Base-by-base conservation (phyloP, 2,888 invertebrate species). In the Pyrocoelia pectoralis region DNA sequence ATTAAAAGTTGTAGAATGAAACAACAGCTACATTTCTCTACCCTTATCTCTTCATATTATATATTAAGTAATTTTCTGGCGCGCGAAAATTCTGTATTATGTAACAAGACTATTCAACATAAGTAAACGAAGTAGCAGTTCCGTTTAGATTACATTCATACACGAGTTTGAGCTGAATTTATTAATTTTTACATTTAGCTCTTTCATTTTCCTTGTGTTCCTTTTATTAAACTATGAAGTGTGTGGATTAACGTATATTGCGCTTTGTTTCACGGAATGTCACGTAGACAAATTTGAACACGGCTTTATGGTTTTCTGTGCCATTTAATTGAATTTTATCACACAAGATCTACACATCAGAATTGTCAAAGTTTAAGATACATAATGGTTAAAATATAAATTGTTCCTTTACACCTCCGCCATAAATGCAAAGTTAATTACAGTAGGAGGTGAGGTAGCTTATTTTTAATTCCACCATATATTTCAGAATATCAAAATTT, bases 51-150 rank as follows among this genome's bases (percentile, higher is more conserved):
- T 50, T 40, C 50, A 12, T 12, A 28, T 19, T 43, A 46, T 53
- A 54, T 28, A 57, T 53, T 55, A 46, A 54, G 49, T 40, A 49
- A 60, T 60, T 60, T 60, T 49, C 54, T 12, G 12, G 43, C 17
- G 12, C 33, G 54, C 40, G 38, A 38, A 41, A 49, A 43, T 14
- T 52, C 29, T 13, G 49, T 46, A 43, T 17, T 17, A 54, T 15
- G 13, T 29, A 62, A 62, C 52, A 62, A 17, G 28, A 19, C 29
- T 53, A 62, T 57, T 62, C 57, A 55, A 50, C 55, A 55, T 63
- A 55, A 55, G 53, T 40, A 41, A 48, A 40, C 57, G 50, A 49
- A 49, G 43, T 38, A 55, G 41, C 24, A 43, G 49, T 54, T 58
- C 41, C 50, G 43, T 51, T 54, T 38, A 50, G 51, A 54, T 57